Percentiles rank a stretch among this genome's conserved stretches.
phyloP scores from a whole-genome alignment of 2,888 invertebrate genomes.

The Fragum sueziense region DNA sequence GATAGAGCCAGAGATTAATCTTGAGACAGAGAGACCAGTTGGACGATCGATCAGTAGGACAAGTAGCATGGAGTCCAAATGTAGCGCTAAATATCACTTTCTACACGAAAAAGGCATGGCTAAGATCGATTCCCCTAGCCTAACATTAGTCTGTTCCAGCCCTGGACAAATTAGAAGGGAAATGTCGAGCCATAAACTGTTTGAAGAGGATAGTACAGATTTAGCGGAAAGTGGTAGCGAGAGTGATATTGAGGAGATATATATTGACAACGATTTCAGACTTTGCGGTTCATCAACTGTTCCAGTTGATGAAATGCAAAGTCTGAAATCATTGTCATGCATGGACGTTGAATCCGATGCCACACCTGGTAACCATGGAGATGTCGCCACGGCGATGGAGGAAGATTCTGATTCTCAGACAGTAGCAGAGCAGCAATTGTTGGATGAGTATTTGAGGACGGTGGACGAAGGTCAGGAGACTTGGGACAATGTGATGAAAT shows the following conservation, averaged over 20 bases:
- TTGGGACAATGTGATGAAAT: conserved; percentile 50
- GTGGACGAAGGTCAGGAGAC: conserved; percentile 44
- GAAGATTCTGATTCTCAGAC: conserved; percentile 19
- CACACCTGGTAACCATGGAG: not conserved
- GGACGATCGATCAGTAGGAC: conserved; percentile 48
- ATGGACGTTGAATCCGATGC: not conserved
- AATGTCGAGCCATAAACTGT: not conserved
- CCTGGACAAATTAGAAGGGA: conserved; percentile 29
- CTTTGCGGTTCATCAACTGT: not conserved
- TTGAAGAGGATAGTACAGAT: conserved; percentile 48
- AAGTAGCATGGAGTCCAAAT: conserved; percentile 53
- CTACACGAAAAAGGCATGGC: conserved; percentile 60
- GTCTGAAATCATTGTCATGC: too few relatives aligned
- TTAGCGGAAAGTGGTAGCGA: conserved; percentile 43
- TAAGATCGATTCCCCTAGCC: conserved; percentile 58
- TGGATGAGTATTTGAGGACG: conserved; percentile 48
- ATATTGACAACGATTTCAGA: conserved; percentile 49
- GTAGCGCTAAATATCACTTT: conserved; percentile 57
- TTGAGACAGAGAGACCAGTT: not conserved
- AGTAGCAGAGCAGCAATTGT: not conserved
- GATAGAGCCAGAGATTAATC: not conserved
- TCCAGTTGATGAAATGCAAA: too few relatives aligned
- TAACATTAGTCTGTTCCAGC: conserved; percentile 40
- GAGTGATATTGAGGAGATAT: conserved; percentile 48
- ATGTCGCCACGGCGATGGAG: conserved; percentile 10